These are phyloP conservation scores for Dicranocentrus wangi DNA, from an alignment of 2,888 invertebrate species.

Conservation along the genomic window DNA sequence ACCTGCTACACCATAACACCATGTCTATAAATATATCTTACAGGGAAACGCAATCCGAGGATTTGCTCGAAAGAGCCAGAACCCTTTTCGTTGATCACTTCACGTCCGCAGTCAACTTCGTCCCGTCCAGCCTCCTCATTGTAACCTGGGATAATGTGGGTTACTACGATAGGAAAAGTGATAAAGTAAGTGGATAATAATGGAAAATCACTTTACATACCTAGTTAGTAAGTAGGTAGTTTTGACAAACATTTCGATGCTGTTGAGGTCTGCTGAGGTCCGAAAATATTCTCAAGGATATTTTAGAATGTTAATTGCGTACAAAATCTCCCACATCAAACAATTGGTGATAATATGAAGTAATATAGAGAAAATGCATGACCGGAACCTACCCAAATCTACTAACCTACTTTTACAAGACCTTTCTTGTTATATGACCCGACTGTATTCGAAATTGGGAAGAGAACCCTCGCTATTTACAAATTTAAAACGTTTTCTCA, in stretches of 20 bases:
- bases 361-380: conserved; percentile 24
- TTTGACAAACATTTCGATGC: no score
- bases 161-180: conserved; percentile 80
- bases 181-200: conserved; percentile 77
- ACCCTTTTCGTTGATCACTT: conserved; percentile 84
- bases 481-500: background rate
- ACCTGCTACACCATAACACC: no score
- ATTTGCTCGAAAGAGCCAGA: conserved; percentile 78
- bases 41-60: conserved; percentile 76
- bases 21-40: background rate
- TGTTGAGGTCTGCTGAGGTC: background rate
- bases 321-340: no score
- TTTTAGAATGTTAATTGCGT: conserved; percentile 2
- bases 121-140: conserved; percentile 86
- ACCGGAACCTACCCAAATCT: conserved; percentile 56
- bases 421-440: background rate
- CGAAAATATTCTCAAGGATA: background rate
- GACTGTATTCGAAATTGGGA: no score
- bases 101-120: conserved; percentile 82
- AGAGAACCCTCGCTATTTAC: no score
- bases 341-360: background rate
- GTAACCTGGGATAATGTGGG: conserved; percentile 94
- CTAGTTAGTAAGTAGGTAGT: no score
- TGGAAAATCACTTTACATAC: background rate
- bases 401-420: conserved; percentile 43